Conservation (phyloP, 2,888 invertebrate genomes). For the Meliscaeva auricollis region DNA sequence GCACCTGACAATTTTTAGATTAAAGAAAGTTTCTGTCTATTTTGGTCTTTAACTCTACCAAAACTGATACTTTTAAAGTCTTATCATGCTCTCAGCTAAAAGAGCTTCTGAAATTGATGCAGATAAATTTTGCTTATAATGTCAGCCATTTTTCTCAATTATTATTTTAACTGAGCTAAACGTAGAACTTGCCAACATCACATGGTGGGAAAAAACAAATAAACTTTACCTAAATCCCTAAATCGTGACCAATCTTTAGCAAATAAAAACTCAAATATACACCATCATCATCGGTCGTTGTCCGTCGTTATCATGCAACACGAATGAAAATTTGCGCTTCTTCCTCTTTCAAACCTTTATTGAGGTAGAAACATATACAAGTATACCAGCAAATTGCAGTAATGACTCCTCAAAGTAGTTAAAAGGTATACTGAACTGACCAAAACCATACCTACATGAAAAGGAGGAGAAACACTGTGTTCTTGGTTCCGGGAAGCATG, state of each 20-base stretch:
- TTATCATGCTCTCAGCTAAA: too few species aligned
- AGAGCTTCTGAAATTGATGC: too few species aligned
- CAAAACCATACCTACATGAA: background rate
- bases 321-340: constrained; percentile 40
- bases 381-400: constrained; percentile 45
- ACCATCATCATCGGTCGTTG: background rate
- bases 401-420: constrained; percentile 25
- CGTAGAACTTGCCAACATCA: constrained; percentile 1
- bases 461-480: constrained; percentile 52
- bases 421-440: constrained; percentile 30
- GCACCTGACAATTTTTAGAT: too few species aligned
- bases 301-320: constrained; percentile 38
- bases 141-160: too few species aligned
- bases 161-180: too few species aligned
- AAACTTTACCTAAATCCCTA: constrained; percentile 27
- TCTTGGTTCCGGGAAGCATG: constrained; percentile 72
- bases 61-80: too few species aligned
- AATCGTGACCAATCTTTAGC: constrained; percentile 69
- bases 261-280: constrained; percentile 47
- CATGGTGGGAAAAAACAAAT: constrained; percentile 31
- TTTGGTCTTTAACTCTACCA: too few species aligned
- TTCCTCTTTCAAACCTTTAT: constrained; percentile 4
- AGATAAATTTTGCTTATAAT: too few species aligned
- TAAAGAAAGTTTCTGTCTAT: too few species aligned
- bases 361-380: background rate